Conservation (phyloP, 2,888 invertebrate genomes). For the Agelastica alni region DNA sequence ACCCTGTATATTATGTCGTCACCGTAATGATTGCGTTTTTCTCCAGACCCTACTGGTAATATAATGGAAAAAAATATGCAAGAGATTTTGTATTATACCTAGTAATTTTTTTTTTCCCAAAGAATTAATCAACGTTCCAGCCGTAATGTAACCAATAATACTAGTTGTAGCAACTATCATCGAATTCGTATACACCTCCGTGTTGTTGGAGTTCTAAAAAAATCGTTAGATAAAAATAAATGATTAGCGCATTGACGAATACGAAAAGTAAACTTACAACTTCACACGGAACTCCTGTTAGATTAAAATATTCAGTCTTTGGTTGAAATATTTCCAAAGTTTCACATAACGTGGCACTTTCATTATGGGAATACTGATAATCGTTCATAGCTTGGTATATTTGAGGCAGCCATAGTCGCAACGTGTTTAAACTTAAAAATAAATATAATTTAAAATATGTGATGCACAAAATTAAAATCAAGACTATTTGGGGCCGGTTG, state of each 20-base stretch:
- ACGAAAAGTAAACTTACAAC: constrained; percentile 33
- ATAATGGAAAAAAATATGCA: no score
- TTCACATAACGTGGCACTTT: constrained; percentile 55
- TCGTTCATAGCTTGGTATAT: constrained; percentile 72
- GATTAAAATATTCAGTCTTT: constrained; percentile 19
- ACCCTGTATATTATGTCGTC: no score
- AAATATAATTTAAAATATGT: no score
- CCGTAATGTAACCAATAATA: constrained; percentile 37
- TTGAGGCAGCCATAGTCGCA: constrained; percentile 86
- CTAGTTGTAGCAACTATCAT: constrained; percentile 38
- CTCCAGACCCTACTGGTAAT: no score
- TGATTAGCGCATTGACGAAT: no score
- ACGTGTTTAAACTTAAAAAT: constrained; percentile 66
- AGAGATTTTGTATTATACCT: no score
- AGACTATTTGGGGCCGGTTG: no score
- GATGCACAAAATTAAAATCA: no score
- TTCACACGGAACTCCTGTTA: constrained; percentile 27
- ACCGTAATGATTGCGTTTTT: no score
- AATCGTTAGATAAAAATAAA: constrained; percentile 1
- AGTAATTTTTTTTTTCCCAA: constrained; percentile 41
- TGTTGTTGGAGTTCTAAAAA: constrained; percentile 38
- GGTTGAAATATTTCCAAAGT: constrained; percentile 57
- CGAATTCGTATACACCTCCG: constrained; percentile 41
- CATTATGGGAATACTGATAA: constrained; percentile 47
- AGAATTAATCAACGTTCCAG: constrained; percentile 41